phyloP scores from a whole-genome alignment of 2,797 vertebrate genomes.

The Gymnocypris eckloni region DNA sequence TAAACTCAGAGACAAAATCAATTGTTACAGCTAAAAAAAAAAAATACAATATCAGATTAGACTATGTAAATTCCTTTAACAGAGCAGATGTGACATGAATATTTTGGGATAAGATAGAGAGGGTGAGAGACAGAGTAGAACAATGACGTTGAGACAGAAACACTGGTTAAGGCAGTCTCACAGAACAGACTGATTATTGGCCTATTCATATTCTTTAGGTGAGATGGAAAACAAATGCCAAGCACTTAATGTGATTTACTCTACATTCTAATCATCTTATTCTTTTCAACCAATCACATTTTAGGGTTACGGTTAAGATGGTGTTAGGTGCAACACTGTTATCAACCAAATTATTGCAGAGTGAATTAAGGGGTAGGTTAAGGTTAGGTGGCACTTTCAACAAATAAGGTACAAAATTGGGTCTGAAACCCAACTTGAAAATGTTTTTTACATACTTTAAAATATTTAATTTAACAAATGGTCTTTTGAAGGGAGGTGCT shows the following conservation, averaged over 20 bases:
- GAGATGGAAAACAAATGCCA: slow-evolving; percentile 19
- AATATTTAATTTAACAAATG: not conserved
- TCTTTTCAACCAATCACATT: not conserved
- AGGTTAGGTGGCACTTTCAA: not conserved
- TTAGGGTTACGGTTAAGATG: not conserved
- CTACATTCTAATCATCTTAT: not conserved
- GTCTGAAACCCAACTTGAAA: not conserved
- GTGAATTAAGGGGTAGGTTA: not conserved
- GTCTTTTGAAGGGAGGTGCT: not conserved
- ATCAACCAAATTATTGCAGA: not conserved
- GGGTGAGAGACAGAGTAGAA: slow-evolving; percentile 40
- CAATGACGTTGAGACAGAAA: slow-evolving; percentile 44
- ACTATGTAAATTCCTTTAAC: slow-evolving; percentile 44
- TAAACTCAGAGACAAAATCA: slow-evolving; percentile 58
- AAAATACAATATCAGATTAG: slow-evolving; percentile 45
- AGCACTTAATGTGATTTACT: not conserved
- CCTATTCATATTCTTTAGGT: slow-evolving; percentile 44
- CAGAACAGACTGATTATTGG: slow-evolving; percentile 51
- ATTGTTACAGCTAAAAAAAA: slow-evolving; percentile 48
- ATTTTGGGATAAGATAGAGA: slow-evolving; percentile 37
- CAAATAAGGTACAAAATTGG: not conserved
- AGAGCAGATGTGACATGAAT: slow-evolving; percentile 35
- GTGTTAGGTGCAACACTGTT: not conserved
- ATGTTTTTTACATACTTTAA: not conserved
- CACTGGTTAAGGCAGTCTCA: slow-evolving; percentile 51